Base-by-base conservation (phyloP, 2,888 invertebrate species). In the Crioceris asparagi region DNA sequence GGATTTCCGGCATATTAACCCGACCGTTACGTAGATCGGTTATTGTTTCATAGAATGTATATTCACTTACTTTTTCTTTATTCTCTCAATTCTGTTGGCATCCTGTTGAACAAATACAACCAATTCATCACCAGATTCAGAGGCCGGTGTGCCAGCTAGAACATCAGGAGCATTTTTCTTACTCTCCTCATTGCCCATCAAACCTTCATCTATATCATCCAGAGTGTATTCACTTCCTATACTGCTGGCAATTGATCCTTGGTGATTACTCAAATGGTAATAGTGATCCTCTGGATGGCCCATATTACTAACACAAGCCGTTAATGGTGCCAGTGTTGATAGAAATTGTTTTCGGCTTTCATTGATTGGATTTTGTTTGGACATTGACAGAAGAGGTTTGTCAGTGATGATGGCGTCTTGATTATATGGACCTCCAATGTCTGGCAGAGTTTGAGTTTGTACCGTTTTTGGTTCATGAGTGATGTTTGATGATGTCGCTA, bases 61-160 rank as follows among this genome's bases (percentile, higher is more conserved):
- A n/a, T n/a, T 29, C 26, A 51, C 60, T 54, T 52, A 65, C 37
- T 87, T 77, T 57, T 85, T 82, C 49, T 84, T 78, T 11, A 90
- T 72, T 44, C 87, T 70, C 55, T 90, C 90, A 3, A 84, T 87
- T 26, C 90, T 70, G 3, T 80, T 77, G 0, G 83, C 83, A 46
- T 86, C 83, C 42, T 87, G 87, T 48, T 86, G 80, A 0, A 87
- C 88, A 55, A 91, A 90, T 32, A 83, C 80, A 0, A 82, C 80
- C 25, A 90, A 60, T 30, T 90, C 87, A 51, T 88, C 86, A 10
- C 77, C 75, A 26, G 64, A 59, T 47, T 65, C 64, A 1, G 61
- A 60, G 11, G 63, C 64, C 0, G 80, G 81, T 1, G 82, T 82
- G 1, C 82, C 86, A 31, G 82, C 83, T 8, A 87, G 73, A 1